Base-by-base conservation (phyloP, 2,888 invertebrate species). In the Andrena fulva region DNA sequence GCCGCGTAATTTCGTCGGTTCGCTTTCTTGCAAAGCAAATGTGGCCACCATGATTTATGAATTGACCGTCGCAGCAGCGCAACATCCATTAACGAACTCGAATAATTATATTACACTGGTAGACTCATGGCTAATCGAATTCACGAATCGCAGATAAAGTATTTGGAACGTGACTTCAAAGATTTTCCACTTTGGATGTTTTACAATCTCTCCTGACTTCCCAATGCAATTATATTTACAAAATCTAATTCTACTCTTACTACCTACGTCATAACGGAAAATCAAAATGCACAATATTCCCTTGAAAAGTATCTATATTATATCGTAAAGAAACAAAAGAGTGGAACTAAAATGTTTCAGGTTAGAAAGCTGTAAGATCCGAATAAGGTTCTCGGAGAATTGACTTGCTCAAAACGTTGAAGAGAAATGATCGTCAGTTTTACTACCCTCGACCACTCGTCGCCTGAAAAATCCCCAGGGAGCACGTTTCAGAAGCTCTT, bases 351-450 rank as follows among this genome's bases (percentile, higher is more conserved):
- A 31, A 16, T 24, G 20, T 52, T 33, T 7, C 35, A 8, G 20
- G 35, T 52, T 29, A 27, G 6, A 42, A 42, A 29, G n/a, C 16
- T 64, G 0, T 3, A 16, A 27, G 8, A 29, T 16, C 3, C 31
- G 35, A 24, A n/a, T 20, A 8, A 2, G 66, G 52, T 62, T 67
- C 62, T 63, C 35, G 42, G 67, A 54, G 62, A 75, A 78, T 78
- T 75, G 75, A 78, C 76, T 76, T 68, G 27, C 48, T 76, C 68
- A 33, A 33, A 52, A 78, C 67, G 24, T n/a, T 75, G 42, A 62
- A 75, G 54, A 75, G 63, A 62, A 78, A 42, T 54, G 78, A 78
- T 78, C 78, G 78, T 33, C 75, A 68, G 54, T 78, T 56, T 63
- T 24, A 24, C 67, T 52, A n/a, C 31, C n/a, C 12, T 63, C 31